Conservation (phyloP, 2,888 invertebrate species). For the Miltochrista miniata region DNA sequence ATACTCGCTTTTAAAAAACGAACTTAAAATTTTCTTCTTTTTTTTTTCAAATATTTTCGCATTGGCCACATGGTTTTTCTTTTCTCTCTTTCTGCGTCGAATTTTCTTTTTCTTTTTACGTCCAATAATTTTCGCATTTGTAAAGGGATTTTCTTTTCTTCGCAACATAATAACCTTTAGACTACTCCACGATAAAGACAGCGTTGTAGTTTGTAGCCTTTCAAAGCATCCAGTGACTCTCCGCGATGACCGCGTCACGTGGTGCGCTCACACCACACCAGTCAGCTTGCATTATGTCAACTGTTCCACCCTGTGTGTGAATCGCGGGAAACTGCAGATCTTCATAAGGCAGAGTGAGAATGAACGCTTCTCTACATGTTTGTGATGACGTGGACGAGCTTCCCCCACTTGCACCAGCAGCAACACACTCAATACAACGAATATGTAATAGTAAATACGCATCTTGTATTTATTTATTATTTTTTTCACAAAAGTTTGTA, state of each 20-base stretch:
- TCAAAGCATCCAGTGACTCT: background rate
- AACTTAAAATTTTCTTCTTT: background rate
- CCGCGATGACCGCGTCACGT: background rate
- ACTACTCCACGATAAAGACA: background rate
- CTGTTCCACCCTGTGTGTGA: constrained; percentile 41
- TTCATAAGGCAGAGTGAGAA: constrained; percentile 60
- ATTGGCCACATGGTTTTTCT: background rate
- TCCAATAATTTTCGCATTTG: background rate
- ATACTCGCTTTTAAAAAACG: background rate
- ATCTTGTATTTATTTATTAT: constrained; percentile 43
- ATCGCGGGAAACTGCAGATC: constrained; percentile 58
- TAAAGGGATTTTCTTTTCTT: background rate
- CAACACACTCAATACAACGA: constrained; percentile 48
- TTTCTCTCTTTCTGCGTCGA: too few species aligned
- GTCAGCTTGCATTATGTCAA: constrained; percentile 19
- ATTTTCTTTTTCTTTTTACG: background rate
- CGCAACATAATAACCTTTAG: background rate
- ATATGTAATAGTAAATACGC: constrained; percentile 61
- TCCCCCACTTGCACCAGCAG: constrained; percentile 43
- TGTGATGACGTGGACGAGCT: constrained; percentile 44
- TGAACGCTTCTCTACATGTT: constrained; percentile 46
- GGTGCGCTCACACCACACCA: background rate
- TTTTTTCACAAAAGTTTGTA: constrained; percentile 14
- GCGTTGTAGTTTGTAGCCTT: background rate
- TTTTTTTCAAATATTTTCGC: background rate